Conservation (phyloP, 2,888 invertebrate species). For the Stegana nigrithorax region DNA sequence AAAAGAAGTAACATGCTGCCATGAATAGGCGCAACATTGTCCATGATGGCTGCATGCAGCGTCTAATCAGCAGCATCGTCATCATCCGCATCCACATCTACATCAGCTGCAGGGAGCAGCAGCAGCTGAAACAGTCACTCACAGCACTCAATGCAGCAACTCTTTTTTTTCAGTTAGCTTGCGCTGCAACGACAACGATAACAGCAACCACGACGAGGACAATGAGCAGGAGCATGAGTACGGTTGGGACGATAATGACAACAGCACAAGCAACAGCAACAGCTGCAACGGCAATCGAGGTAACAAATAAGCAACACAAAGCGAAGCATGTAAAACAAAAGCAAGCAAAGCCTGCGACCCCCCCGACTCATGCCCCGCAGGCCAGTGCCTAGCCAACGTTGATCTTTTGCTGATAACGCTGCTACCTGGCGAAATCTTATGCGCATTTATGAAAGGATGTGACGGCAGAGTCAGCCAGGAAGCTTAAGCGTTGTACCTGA, state of each 20-base stretch:
- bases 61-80: conserved; percentile 45
- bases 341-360: background rate
- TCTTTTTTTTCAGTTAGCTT: conserved; percentile 36
- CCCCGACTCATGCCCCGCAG: background rate
- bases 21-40: conserved; percentile 45
- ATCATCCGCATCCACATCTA: conserved; percentile 24
- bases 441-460: background rate
- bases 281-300: background rate
- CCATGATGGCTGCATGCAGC: conserved; percentile 41
- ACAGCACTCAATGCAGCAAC: conserved; percentile 46
- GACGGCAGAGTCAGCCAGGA: too few species aligned
- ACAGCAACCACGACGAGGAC: conserved; percentile 23
- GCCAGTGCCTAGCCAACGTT: conserved; percentile 31
- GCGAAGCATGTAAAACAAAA: conserved; percentile 5
- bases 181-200: too few species aligned
- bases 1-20: conserved; percentile 21
- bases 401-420: conserved; percentile 59
- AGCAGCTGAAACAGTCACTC: conserved; percentile 24
- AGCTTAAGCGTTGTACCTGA: conserved; percentile 48
- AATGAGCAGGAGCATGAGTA: conserved; percentile 21
- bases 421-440: background rate
- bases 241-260: background rate
- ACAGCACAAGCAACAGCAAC: conserved; percentile 4
- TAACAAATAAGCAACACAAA: conserved; percentile 7
- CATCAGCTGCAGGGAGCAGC: conserved; percentile 8